Evolutionary conservation across 1,140 invertebrate species (phyloP), one percentile per base, ranked within the genome.

Genomic region (Aporrectodea caliginosa): DNA sequence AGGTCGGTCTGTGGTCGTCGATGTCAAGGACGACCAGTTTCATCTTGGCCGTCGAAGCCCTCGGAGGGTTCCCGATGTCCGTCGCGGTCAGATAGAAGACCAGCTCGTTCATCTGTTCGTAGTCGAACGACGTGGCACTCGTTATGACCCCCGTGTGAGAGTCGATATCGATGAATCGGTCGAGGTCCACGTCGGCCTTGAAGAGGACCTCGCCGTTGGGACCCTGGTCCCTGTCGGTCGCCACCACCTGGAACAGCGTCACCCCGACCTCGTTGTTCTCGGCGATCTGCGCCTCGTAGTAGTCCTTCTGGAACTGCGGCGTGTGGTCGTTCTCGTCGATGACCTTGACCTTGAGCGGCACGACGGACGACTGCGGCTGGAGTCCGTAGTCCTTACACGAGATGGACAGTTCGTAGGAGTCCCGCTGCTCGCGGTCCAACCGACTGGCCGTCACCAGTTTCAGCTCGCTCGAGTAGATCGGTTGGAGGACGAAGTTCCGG

Each of bases 171-270:
- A 81, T 27, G 16, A 78, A 35, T 27, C 73, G 69, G 29, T 43
- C 33, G 1, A 72, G 69, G 16, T 12, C 29, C 43, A 29, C 58
- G 22, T 43, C 68, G 0, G 77, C 27, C 16, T 93, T 94, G 89
- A 96, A 98, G 0, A 94, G 95, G 82, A 99, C 93, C 87, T 95
- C 95, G 22, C 95, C 94, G 88, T 99, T 99, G 84, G 98, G 95
- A 1, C 94, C 95, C 1, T 92, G 92, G 88, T 99, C 97, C 22
- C 89, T 91, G 86, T 99, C 97, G 73, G 91, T 92, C 0, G 96
- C 97, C 27, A 91, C 90, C 0, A 97, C 92, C 83, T 93, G 93
- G 0, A 92, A 92, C 0, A 98, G 94, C 1, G 92, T 91, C 0
- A 93, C 92, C 0, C 95, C 95, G 1, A 92, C 90, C 0, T 94